These are phyloP conservation scores for Notodonta dromedarius DNA, from an alignment of 2,888 invertebrate species.

Conservation along the genomic window DNA sequence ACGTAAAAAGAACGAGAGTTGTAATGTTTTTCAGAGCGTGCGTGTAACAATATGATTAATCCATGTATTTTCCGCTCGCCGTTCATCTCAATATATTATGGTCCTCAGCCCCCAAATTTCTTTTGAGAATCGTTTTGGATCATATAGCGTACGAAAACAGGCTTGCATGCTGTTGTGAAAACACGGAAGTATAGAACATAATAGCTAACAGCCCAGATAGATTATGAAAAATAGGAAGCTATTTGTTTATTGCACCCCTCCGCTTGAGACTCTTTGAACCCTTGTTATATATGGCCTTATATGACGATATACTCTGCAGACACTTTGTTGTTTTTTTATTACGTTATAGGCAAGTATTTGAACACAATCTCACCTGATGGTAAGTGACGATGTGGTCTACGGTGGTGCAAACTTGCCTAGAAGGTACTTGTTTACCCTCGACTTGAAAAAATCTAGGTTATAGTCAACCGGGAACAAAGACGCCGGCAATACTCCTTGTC, in stretches of 20 bases:
- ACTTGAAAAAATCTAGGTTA: too few relatives aligned
- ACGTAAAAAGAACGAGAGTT: neutral
- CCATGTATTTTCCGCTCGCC: slow-evolving; percentile 5
- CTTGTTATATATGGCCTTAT: too few relatives aligned
- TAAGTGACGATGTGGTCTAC: too few relatives aligned
- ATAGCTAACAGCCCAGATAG: neutral
- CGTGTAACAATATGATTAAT: slow-evolving; percentile 5
- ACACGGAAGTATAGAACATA: neutral
- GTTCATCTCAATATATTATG: slow-evolving; percentile 6
- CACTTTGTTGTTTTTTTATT: too few relatives aligned
- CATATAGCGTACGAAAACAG: neutral
- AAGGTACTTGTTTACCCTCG: too few relatives aligned
- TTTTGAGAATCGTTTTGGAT: neutral
- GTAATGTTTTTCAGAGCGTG: neutral
- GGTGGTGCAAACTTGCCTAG: too few relatives aligned
- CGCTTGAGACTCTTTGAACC: too few relatives aligned
- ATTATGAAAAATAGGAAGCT: neutral
- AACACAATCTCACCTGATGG: too few relatives aligned
- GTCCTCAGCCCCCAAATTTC: neutral
- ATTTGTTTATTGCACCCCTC: neutral
- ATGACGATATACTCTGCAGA: neutral
- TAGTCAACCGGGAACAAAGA: too few relatives aligned
- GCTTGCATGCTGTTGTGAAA: neutral
- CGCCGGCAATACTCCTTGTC: too few relatives aligned
- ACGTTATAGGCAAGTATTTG: too few relatives aligned